phyloP scores from a whole-genome alignment of 2,113 vertebrate species.

The Tragelaphus buxtoni region DNA sequence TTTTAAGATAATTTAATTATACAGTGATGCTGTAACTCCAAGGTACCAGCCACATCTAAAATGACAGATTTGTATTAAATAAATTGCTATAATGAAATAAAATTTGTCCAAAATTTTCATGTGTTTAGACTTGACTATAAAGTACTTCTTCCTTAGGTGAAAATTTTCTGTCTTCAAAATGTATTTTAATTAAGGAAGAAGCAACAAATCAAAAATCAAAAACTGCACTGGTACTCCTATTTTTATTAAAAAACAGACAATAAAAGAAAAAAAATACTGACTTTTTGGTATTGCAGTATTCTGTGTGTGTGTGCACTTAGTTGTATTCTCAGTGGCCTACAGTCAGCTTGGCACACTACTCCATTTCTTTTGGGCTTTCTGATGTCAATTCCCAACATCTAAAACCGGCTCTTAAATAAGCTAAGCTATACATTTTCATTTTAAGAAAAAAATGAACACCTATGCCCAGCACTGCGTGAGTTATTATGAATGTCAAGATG shows the following conservation, averaged over 20 bases:
- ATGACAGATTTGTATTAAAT: background rate
- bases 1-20: constrained; percentile 17
- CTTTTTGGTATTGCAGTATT: background rate
- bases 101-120: constrained; percentile 14
- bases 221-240: background rate
- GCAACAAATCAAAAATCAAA: background rate
- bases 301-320: background rate
- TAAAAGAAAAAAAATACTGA: background rate
- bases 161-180: constrained; percentile 7
- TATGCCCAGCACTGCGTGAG: background rate
- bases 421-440: background rate
- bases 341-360: background rate
- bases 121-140: background rate
- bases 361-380: background rate
- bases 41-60: background rate
- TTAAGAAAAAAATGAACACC: background rate
- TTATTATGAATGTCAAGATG: background rate
- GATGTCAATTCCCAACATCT: background rate
- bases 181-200: background rate
- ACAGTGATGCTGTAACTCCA: background rate
- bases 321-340: background rate
- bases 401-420: background rate
- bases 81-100: background rate
- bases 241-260: background rate
- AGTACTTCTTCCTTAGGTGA: constrained; percentile 3